These are phyloP conservation scores for Teleogryllus occipitalis DNA, from an alignment of 1,140 invertebrate genomes.

Conservation along the genomic window DNA sequence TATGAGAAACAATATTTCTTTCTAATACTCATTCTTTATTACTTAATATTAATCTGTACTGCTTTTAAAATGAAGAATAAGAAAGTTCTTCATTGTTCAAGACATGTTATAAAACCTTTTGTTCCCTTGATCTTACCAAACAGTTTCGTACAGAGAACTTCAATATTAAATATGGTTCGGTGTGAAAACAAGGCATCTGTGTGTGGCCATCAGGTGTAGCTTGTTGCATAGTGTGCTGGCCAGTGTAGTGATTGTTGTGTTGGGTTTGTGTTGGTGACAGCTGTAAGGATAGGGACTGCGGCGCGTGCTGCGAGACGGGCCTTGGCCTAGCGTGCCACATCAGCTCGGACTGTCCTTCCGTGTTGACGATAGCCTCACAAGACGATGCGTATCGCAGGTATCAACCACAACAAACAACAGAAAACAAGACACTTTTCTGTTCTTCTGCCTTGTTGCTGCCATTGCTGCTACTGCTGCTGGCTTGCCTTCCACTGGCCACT, in stretches of 20 bases:
- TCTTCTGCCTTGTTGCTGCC: neutral
- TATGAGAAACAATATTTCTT: neutral
- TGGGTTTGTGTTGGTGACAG: constrained; percentile 21
- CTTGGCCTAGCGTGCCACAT: constrained; percentile 23
- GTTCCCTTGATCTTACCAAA: too few relatives aligned
- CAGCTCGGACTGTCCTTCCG: constrained; percentile 35
- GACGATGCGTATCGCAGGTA: constrained; percentile 32
- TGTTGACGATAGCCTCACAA: constrained; percentile 36
- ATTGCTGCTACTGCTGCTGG: neutral
- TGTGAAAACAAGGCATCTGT: neutral
- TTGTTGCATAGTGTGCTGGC: constrained; percentile 8
- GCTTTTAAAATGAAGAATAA: too few relatives aligned
- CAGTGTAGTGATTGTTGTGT: constrained; percentile 7
- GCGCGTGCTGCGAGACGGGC: constrained; percentile 28
- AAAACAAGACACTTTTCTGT: constrained; percentile 1
- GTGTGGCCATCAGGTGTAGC: neutral
- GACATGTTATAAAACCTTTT: too few relatives aligned
- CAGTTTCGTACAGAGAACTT: too few relatives aligned
- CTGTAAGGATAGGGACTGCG: constrained; percentile 35
- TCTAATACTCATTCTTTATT: neutral
- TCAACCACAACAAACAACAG: neutral
- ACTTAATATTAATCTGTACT: neutral
- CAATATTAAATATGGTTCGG: neutral
- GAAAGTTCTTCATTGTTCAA: too few relatives aligned
- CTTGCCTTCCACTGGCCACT: neutral